Evolutionary conservation across 1,140 invertebrate species (phyloP).

Genomic region (Meloidogyne hapla): DNA sequence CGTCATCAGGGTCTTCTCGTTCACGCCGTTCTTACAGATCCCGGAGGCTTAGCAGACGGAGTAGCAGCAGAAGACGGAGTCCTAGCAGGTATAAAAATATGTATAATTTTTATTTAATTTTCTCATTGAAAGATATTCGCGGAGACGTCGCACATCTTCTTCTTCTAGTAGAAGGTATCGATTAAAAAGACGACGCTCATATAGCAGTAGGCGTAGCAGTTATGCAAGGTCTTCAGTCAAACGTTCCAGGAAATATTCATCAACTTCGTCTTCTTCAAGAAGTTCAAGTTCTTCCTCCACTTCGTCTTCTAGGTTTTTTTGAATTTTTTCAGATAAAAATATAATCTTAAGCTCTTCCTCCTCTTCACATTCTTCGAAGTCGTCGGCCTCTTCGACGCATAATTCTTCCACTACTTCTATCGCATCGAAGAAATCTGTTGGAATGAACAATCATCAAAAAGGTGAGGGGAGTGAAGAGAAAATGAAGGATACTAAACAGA

Average conservation of each 20-base stretch:
- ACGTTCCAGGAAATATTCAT: not conserved
- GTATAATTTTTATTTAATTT: not conserved
- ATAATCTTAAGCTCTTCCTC: not conserved
- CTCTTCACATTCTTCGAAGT: not conserved
- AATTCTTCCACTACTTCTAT: not conserved
- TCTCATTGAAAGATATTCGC: not conserved
- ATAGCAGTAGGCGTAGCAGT: not conserved
- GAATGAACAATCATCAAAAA: not conserved
- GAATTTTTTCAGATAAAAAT: too few species aligned
- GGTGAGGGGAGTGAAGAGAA: not conserved
- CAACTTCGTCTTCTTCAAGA: not conserved
- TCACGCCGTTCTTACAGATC: not conserved
- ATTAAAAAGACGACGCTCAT: not conserved
- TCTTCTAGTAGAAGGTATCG: not conserved
- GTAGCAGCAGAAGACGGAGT: not conserved
- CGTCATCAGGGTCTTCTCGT: not conserved
- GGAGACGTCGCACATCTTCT: not conserved
- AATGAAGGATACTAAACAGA: not conserved
- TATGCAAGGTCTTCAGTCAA: not conserved
- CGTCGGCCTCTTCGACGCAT: not conserved
- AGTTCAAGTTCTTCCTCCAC: not conserved
- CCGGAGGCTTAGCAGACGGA: not conserved
- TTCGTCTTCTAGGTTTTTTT: not conserved
- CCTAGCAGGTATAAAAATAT: not conserved
- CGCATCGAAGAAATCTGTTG: not conserved